A percentile compares a stretch with the other conserved stretches of the same genome.
Conservation (phyloP, 2,797 vertebrate species). For the Kryptopterus vitreolus region DNA sequence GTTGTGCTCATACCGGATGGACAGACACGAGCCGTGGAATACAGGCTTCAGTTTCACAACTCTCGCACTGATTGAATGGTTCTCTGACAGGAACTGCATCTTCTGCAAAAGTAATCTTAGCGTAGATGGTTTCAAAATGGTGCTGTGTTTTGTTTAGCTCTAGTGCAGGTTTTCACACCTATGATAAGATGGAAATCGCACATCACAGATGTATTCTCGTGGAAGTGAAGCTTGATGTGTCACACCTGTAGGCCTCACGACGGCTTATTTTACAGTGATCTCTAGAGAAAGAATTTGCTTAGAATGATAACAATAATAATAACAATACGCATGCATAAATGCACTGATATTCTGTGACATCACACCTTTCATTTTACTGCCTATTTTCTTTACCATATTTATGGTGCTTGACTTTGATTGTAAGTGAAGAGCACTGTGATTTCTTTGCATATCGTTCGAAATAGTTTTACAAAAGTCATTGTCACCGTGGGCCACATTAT, state of each 20-base stretch:
- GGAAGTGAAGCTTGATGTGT: neutral
- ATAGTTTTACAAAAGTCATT: no score
- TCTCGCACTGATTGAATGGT: conserved; percentile 15
- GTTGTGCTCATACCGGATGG: conserved; percentile 28
- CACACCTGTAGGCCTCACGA: neutral
- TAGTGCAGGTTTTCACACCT: neutral
- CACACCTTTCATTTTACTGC: neutral
- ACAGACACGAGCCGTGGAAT: conserved; percentile 31
- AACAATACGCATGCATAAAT: no score
- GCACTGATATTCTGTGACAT: neutral
- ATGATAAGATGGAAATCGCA: neutral
- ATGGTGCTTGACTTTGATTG: neutral
- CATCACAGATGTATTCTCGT: neutral
- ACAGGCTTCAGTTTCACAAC: conserved; percentile 32
- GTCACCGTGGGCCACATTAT: no score
- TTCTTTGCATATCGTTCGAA: neutral
- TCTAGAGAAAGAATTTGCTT: no score
- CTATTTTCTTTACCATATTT: neutral
- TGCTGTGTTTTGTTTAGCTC: neutral
- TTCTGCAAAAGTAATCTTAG: conserved; percentile 5
- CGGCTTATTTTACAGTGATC: neutral
- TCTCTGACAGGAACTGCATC: conserved; percentile 47
- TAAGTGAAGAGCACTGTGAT: no score
- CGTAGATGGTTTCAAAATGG: conserved; percentile 8
- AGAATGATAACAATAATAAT: neutral